These are phyloP conservation scores for Zoroaster sp. DNA, from an alignment of 53 echinoderm and acorn worm genomes.

Conservation along the genomic window DNA sequence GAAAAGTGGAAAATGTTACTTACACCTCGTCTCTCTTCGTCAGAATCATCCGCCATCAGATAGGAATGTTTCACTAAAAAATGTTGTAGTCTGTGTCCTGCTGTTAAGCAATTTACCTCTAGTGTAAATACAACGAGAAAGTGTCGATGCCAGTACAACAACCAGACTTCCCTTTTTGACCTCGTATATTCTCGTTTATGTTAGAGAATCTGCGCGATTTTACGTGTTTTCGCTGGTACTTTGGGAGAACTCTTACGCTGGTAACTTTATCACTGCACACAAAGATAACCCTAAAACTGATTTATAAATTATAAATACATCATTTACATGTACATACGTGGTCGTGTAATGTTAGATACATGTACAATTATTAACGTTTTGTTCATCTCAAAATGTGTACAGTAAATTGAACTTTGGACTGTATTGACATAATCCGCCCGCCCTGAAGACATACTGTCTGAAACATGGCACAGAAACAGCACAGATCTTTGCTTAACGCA, in stretches of 20 bases:
- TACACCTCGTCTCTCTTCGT: constrained; percentile 84
- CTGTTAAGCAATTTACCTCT: background rate
- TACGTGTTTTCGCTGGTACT: background rate
- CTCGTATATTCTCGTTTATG: background rate
- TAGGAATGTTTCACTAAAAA: constrained; percentile 19
- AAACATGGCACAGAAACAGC: constrained; percentile 34
- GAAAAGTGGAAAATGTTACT: constrained; percentile 30
- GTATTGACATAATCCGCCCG: background rate
- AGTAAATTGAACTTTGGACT: constrained; percentile 13
- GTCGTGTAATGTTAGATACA: too few relatives aligned
- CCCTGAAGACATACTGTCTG: background rate
- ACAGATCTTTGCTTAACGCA: constrained; percentile 8
- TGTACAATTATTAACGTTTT: too few relatives aligned
- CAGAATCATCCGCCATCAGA: constrained; percentile 92
- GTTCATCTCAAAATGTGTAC: background rate
- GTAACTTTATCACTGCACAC: too few relatives aligned
- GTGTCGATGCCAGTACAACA: background rate
- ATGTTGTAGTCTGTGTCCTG: background rate
- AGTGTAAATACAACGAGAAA: background rate
- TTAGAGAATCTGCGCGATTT: background rate
- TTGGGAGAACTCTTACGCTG: background rate
- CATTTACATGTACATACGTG: too few relatives aligned
- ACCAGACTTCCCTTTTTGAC: background rate
- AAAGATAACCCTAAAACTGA: too few relatives aligned
- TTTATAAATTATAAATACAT: too few relatives aligned